phyloP scores from a whole-genome alignment of 1,140 invertebrate species.

The Nymphalis io region DNA sequence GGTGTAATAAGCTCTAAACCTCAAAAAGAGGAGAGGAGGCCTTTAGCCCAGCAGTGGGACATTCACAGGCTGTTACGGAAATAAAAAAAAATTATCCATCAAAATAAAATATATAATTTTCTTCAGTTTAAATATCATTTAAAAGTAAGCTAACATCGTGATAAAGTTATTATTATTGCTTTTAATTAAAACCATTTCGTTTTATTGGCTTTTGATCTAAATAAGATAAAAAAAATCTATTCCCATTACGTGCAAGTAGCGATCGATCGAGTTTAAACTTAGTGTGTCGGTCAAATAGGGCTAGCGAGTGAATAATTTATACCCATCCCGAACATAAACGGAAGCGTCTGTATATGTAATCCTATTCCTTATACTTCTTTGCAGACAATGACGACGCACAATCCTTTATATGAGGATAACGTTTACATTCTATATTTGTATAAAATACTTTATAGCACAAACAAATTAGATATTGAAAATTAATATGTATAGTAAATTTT shows the following conservation, averaged over 20 bases:
- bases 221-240: constrained; percentile 18
- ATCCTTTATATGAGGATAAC: background rate
- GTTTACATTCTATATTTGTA: too few species aligned
- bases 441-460: too few species aligned
- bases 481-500: too few species aligned
- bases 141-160: too few species aligned
- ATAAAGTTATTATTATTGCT: background rate
- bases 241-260: constrained; percentile 19
- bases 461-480: too few species aligned
- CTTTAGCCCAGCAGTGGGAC: too few species aligned
- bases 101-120: too few species aligned
- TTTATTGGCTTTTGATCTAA: background rate
- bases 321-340: constrained; percentile 36
- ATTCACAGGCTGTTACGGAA: too few species aligned
- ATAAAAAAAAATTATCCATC: too few species aligned
- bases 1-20: too few species aligned
- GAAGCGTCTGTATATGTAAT: constrained; percentile 35
- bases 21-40: too few species aligned
- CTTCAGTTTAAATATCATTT: too few species aligned
- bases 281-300: constrained; percentile 39
- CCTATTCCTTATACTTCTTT: constrained; percentile 34
- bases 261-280: constrained; percentile 44
- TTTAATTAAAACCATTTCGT: background rate
- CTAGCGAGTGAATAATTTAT: constrained; percentile 44
- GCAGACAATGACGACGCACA: constrained; percentile 26